A percentile compares a stretch with the other conserved stretches of the same genome.
Evolutionary conservation across 2,888 invertebrate species (phyloP).

Genomic region (Petrolisthes manimaculis): DNA sequence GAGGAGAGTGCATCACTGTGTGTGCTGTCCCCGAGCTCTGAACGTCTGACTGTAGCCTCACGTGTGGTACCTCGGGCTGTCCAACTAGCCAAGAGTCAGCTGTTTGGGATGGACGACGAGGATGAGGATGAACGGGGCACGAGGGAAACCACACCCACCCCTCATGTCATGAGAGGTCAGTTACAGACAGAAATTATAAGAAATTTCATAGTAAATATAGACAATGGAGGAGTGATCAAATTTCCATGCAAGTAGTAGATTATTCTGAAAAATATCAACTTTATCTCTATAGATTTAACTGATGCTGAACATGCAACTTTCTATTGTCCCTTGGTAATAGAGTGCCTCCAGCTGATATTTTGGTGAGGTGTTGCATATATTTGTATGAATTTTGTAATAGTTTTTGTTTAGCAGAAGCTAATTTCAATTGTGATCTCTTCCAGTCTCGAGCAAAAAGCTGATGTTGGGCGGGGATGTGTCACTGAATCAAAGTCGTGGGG

Average conservation of each 20-base stretch:
- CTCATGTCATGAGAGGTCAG: conserved; percentile 25
- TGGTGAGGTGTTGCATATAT: not conserved
- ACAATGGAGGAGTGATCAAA: not conserved
- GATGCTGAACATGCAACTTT: too few species aligned
- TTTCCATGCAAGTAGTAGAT: not conserved
- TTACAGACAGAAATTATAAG: not conserved
- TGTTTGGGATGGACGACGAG: conserved; percentile 46
- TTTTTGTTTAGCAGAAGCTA: not conserved
- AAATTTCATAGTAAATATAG: not conserved
- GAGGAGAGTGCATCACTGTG: conserved; percentile 53
- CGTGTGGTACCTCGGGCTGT: conserved; percentile 46
- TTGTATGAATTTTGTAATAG: not conserved
- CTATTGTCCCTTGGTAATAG: too few species aligned
- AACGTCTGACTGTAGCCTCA: conserved; percentile 52
- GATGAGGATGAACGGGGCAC: conserved; percentile 32
- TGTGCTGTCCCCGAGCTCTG: conserved; percentile 54
- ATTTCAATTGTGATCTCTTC: not conserved
- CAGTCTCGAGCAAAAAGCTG: conserved; percentile 37
- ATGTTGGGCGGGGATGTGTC: conserved; percentile 12
- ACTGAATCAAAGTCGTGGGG: conserved; percentile 26
- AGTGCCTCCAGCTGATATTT: too few species aligned
- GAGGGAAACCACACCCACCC: conserved; percentile 35
- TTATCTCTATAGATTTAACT: too few species aligned
- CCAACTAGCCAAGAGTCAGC: conserved; percentile 53
- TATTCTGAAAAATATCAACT: too few species aligned